Evolutionary conservation across 2,797 vertebrate genomes (phyloP), one percentile per base, ranked within the genome.

Genomic region (Phylloscopus collybita): DNA sequence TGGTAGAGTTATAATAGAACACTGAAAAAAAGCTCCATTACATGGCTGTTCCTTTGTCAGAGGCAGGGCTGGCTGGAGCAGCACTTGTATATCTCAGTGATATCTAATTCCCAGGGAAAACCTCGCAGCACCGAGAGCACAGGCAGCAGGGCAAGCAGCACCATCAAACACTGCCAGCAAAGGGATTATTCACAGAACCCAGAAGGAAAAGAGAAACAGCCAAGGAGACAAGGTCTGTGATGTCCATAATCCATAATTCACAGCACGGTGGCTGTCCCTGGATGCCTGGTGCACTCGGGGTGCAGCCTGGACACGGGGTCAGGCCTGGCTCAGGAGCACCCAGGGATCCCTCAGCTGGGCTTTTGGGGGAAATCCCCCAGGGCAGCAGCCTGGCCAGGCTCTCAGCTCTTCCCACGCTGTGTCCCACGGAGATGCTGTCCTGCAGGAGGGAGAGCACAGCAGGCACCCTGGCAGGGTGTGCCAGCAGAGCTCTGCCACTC

Each of bases 161-260:
- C 4, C 60, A 92, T 66, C 74, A 76, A 83, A 44, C 65, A 45
- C 38, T 73, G 66, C 0, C 74, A 89, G 80, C n/a, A 72, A 56
- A 8, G 2, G 23, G 56, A 9, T 16, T 38, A 3, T 26, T 76
- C 38, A 71, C 80, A 13, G n/a, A 10, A 3, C 59, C 3, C 38
- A 19, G 1, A 6, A 3, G n/a, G n/a, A 12, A 23, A 29, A 26
- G 32, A 11, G 22, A 13, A n/a, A 38, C 13, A 11, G 20, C 40
- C n/a, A 23, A 16, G 53, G 23, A 53, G 44, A 42, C 60, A 45
- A 6, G 0, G 4, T 0, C 0, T 19, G 0, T 5, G 8, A 13
- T 10, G 40, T 14, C 40, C 40, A 15, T 40, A 6, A 11, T 4
- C 26, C 16, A 6, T 18, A 23, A 66, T 70, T 76, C 49, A 25